phyloP scores from a whole-genome alignment of 2,797 vertebrate species.

The Semaprochilodus insignis region DNA sequence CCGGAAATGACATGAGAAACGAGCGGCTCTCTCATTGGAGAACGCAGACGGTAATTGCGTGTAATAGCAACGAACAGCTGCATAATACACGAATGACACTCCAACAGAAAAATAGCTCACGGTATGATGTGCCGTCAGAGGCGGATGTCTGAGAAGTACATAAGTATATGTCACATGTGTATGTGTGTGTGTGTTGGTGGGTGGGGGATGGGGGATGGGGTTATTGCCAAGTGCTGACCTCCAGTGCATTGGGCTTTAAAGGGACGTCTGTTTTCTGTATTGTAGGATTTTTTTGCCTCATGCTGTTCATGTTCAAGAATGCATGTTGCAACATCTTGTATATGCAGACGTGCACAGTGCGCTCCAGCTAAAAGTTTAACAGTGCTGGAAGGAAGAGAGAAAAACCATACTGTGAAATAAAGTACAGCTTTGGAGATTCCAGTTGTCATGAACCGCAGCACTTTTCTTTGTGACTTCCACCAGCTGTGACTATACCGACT shows the following conservation, averaged over 20 bases:
- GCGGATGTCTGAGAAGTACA: not conserved
- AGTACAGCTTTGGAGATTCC: not conserved
- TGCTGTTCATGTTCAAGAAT: not conserved
- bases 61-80: not conserved
- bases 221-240: not conserved
- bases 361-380: not conserved
- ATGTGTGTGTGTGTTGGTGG: too few relatives aligned
- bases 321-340: conserved; percentile 1
- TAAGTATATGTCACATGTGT: too few relatives aligned
- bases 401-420: too few relatives aligned
- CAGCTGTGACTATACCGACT: too few relatives aligned
- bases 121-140: not conserved
- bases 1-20: conserved; percentile 41
- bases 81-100: not conserved
- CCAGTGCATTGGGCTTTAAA: not conserved
- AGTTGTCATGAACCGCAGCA: not conserved
- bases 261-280: not conserved
- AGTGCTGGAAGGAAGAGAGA: not conserved
- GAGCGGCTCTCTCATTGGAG: conserved; percentile 10
- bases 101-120: not conserved
- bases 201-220: not conserved
- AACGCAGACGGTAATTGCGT: not conserved
- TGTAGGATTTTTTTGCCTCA: not conserved
- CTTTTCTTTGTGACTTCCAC: too few relatives aligned
- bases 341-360: not conserved